Percentiles rank a stretch among this genome's conserved stretches.
Evolutionary conservation across 2,797 vertebrate genomes (phyloP).

Genomic region (Babyrousa celebensis): DNA sequence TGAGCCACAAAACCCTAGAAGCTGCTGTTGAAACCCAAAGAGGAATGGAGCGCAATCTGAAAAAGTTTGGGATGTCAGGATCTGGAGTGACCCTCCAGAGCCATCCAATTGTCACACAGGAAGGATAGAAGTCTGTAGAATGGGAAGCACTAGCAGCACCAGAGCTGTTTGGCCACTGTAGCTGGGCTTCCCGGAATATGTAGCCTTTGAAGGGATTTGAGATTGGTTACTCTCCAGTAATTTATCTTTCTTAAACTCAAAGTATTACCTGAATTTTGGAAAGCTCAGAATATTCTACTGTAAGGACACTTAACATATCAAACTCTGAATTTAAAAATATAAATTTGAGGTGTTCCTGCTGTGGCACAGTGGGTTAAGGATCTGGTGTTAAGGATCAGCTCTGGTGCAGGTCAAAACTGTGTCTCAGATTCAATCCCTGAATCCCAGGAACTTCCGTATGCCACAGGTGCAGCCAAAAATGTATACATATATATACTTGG

Average conservation of each 20-base stretch:
- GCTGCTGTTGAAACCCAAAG: background rate
- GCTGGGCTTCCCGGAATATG: background rate
- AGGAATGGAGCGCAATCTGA: background rate
- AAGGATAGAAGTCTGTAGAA: background rate
- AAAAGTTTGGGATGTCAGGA: background rate
- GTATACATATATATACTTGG: background rate
- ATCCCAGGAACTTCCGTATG: no score
- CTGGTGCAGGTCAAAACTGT: no score
- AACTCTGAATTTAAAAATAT: constrained; percentile 24
- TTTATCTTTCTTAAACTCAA: background rate
- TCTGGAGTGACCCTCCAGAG: background rate
- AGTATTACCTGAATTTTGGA: background rate
- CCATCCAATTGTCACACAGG: background rate
- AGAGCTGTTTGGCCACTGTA: background rate
- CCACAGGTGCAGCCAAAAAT: no score
- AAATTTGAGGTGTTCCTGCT: background rate
- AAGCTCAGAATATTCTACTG: background rate
- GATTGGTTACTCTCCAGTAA: background rate
- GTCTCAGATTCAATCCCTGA: no score
- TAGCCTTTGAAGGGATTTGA: background rate
- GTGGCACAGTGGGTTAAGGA: no score
- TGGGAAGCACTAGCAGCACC: background rate
- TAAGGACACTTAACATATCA: background rate
- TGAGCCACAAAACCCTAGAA: background rate
- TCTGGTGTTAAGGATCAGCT: no score